phyloP scores from a whole-genome alignment of 2,888 invertebrate genomes.

The Seira ritae region DNA sequence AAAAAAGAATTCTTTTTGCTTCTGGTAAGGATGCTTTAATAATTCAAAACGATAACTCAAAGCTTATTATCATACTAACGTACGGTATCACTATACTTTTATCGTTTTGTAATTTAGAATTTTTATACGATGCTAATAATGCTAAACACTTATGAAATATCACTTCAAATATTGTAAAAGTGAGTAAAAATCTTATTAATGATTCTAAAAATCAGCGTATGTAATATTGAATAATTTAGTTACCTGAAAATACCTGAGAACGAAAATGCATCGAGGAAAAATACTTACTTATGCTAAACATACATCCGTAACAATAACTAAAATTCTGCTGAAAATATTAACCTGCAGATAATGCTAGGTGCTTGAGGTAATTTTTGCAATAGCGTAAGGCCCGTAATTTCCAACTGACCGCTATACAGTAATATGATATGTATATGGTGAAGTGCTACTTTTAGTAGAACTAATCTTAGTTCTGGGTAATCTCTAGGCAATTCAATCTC shows the following conservation, averaged over 20 bases:
- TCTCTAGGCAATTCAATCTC: background rate
- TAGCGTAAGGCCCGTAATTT: too few species aligned
- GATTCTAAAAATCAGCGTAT: background rate
- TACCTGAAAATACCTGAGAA: conserved; percentile 62
- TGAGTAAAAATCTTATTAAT: background rate
- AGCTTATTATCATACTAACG: background rate
- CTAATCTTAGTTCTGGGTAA: background rate
- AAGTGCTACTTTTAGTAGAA: background rate
- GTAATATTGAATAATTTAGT: conserved; percentile 33
- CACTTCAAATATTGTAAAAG: background rate
- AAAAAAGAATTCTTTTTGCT: too few species aligned
- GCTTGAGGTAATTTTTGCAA: background rate
- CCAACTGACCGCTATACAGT: background rate
- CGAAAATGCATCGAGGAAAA: conserved; percentile 31
- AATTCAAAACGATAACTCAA: background rate
- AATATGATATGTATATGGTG: background rate
- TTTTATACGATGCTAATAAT: conserved; percentile 4
- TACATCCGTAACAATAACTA: background rate
- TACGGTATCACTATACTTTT: background rate
- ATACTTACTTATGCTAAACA: conserved; percentile 12
- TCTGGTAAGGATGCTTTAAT: too few species aligned
- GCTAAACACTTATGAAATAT: background rate
- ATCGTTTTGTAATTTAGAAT: conserved; percentile 4
- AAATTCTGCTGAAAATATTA: background rate
- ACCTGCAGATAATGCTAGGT: background rate